Percentiles rank a stretch among this genome's conserved stretches.
These are phyloP conservation scores for Melanostigma gelatinosum DNA, from an alignment of 2,113 vertebrate genomes.

Conservation along the genomic window DNA sequence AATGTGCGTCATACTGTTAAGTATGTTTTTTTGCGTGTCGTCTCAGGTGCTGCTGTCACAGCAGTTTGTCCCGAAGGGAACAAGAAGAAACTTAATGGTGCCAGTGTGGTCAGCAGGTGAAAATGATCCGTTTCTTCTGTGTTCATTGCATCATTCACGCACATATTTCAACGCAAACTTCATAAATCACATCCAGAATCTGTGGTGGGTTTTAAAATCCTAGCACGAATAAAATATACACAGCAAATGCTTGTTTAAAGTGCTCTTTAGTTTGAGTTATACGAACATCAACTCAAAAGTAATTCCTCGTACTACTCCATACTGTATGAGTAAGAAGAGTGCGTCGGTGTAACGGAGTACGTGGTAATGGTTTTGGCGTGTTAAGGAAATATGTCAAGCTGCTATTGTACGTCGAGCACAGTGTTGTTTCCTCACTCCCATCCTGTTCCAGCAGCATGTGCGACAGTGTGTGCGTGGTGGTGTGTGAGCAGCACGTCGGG, in stretches of 20 bases:
- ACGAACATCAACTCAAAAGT: neutral
- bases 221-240: neutral
- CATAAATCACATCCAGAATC: neutral
- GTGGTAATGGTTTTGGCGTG: neutral
- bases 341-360: neutral
- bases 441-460: constrained; percentile 72
- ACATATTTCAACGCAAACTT: neutral
- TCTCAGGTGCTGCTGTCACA: constrained; percentile 63
- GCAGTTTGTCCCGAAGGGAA: constrained; percentile 59
- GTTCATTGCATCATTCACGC: neutral
- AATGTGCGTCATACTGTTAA: neutral
- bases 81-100: constrained; percentile 65
- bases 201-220: too few species aligned
- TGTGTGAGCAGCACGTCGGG: constrained; percentile 86
- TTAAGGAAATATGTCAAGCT: constrained; percentile 18
- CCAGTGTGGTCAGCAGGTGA: constrained; percentile 76
- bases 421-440: constrained; percentile 5
- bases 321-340: neutral
- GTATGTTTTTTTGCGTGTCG: neutral
- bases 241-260: neutral
- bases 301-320: neutral
- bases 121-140: neutral
- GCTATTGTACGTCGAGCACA: neutral
- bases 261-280: neutral
- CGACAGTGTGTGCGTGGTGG: constrained; percentile 81